Evolutionary conservation across 92 coral and sea anemone genomes (phyloP).

Genomic region (Porites cylindrica): DNA sequence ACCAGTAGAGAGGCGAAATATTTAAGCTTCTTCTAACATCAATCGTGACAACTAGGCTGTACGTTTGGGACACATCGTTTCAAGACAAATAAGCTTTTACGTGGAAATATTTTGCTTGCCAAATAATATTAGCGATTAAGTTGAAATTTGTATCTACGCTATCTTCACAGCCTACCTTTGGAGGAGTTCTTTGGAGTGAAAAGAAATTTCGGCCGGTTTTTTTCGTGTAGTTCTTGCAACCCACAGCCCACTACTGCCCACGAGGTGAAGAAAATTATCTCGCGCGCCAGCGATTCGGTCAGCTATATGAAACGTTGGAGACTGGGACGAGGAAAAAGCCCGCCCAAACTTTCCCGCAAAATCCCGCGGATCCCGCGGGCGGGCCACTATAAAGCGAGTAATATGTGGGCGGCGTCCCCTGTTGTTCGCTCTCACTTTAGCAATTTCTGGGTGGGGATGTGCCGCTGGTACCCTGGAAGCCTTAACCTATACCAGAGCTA

Average conservation of each 20-base stretch:
- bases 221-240: background rate
- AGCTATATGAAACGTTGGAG: slow-evolving; percentile 50
- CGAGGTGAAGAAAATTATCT: slow-evolving; percentile 94
- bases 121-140: background rate
- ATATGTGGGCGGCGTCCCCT: no score
- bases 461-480: no score
- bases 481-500: no score
- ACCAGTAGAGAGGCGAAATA: background rate
- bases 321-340: slow-evolving; percentile 10
- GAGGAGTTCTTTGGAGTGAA: background rate
- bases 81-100: background rate
- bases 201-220: slow-evolving; percentile 23
- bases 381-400: no score
- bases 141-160: background rate
- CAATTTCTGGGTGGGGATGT: no score
- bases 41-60: no score
- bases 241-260: slow-evolving; percentile 71
- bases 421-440: no score
- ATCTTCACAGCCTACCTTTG: slow-evolving; percentile 39
- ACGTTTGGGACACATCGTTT: background rate
- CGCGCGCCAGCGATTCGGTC: slow-evolving; percentile 74
- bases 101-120: background rate
- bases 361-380: background rate
- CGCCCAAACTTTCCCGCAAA: background rate
- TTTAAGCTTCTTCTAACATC: background rate